phyloP scores from a whole-genome alignment of 2,113 vertebrate genomes.

The Chiloscyllium plagiosum region DNA sequence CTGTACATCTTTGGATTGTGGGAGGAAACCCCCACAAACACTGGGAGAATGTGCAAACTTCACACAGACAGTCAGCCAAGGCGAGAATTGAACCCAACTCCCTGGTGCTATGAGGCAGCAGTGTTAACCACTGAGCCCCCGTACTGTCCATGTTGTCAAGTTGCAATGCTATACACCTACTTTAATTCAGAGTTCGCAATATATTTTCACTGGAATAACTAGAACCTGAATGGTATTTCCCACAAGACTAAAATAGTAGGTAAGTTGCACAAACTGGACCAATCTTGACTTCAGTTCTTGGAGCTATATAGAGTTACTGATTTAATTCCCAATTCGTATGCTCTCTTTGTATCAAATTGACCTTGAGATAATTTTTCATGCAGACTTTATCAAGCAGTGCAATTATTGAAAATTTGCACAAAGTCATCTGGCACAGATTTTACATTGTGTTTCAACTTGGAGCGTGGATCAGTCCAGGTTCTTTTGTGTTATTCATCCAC shows the following conservation, averaged over 20 bases:
- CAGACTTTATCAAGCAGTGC: background rate
- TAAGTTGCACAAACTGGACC: background rate
- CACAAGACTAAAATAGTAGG: background rate
- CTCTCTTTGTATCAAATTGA: background rate
- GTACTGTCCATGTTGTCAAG: background rate
- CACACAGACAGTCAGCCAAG: too few species aligned
- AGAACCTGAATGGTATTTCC: background rate
- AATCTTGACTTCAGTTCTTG: background rate
- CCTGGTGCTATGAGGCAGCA: too few species aligned
- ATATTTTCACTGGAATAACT: background rate
- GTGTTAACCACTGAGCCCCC: too few species aligned
- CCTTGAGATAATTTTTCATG: background rate
- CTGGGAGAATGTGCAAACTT: too few species aligned
- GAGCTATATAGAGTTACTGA: background rate
- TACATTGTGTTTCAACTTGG: background rate
- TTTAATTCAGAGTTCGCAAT: background rate
- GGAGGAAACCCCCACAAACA: too few species aligned
- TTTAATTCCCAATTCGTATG: background rate
- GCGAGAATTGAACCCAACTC: too few species aligned
- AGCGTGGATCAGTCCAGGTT: background rate
- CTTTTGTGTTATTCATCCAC: background rate
- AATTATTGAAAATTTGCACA: background rate
- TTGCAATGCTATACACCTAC: background rate
- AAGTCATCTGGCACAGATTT: background rate
- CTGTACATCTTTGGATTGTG: too few species aligned